Base-by-base conservation (phyloP, 2,113 vertebrate genomes). In the Albula glossodonta region DNA sequence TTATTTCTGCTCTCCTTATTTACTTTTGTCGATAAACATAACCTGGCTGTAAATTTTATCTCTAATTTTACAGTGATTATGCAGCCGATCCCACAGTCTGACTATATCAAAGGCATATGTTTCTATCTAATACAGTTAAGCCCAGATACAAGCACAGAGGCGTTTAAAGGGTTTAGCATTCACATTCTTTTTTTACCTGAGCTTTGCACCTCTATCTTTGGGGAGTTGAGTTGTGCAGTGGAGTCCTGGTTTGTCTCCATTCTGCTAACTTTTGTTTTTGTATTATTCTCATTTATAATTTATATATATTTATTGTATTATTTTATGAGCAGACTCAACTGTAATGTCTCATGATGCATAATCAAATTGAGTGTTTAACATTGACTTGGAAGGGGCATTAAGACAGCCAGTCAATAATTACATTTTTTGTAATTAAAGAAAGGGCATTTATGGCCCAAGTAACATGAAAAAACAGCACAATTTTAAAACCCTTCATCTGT, bases 1-100 rank as follows among this genome's bases (percentile, higher is more conserved):
- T 89, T 87, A 17, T 86, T 88, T 87, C 82, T 85, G 78, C 89
- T 74, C 87, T 74, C 7, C 63, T 86, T 87, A 53, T 89, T 89
- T 89, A 83, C 86, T 87, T 84, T 63, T 74, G 70, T 74, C 70
- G 22, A 74, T 74, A 74, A 74, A 74, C 31, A 74, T 31, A 74
- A 74, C 70, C n/a, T 74, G n/a, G 70, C n/a, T 74, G n/a, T 74
- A 74, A 1, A 74, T 74, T 74, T 19, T 74, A 31, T 74, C 70
- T 74, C 70, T n/a, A 5, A 5, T 5, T 56, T 12, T 56, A 56
- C 53, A n/a, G 1, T 8, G 22, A 74, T 74, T 10, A 74, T 31
- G 70, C 70, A 19, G 19, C 22, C n/a, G 53, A 56, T 56, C 53
- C 53, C 12, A 56, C 53, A 56, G 53, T 56, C 12, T 56, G 53